These are phyloP conservation scores for Meloidogyne chitwoodi DNA, from an alignment of 1,140 invertebrate genomes.

Conservation along the genomic window DNA sequence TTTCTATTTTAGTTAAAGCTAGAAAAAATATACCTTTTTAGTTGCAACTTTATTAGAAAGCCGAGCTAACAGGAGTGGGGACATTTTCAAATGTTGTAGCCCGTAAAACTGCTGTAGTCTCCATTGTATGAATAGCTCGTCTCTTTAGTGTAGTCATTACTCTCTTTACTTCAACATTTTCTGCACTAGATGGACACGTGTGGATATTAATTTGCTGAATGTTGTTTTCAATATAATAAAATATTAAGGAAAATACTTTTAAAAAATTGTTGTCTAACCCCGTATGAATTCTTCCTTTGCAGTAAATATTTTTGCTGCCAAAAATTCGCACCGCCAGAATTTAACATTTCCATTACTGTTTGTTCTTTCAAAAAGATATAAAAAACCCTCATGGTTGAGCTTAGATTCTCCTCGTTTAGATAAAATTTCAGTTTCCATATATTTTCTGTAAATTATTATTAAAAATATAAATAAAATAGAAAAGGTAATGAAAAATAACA, in stretches of 20 bases:
- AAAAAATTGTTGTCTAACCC: not conserved
- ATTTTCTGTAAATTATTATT: too few relatives aligned
- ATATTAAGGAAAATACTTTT: not conserved
- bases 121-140: not conserved
- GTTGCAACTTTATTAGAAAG: not conserved
- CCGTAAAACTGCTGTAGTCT: not conserved
- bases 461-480: too few relatives aligned
- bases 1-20: not conserved
- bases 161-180: not conserved
- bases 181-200: not conserved
- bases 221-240: not conserved
- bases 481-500: too few relatives aligned
- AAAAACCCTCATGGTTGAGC: too few relatives aligned
- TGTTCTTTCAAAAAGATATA: too few relatives aligned
- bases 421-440: too few relatives aligned
- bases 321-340: conserved; percentile 16
- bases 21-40: not conserved
- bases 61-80: not conserved
- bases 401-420: too few relatives aligned
- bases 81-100: not conserved
- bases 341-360: not conserved
- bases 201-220: not conserved
- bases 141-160: not conserved
- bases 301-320: not conserved
- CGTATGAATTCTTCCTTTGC: not conserved